Base-by-base conservation (phyloP, 2,797 vertebrate genomes). In the Protosalanx chinensis region DNA sequence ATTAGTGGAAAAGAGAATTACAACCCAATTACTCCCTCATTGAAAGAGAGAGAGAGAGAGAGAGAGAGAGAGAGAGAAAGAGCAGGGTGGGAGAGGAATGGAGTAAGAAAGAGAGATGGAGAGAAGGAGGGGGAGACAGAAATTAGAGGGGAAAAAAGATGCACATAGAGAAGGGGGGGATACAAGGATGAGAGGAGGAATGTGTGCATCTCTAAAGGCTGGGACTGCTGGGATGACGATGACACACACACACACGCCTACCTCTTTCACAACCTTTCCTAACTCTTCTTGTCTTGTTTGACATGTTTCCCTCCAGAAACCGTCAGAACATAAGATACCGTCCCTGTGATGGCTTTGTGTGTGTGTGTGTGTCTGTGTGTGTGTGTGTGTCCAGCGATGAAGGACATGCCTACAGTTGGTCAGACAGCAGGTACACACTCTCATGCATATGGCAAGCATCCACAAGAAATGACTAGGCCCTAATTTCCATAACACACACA, bases 141-240 rank as follows among this genome's bases (percentile, higher is more conserved):
- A n/a, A 72, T 27, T 27, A 27, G 23, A 27, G 23, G n/a, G 23
- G 23, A 41, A 51, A 41, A 12, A 10, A 41, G 37, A 41, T 41
- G 37, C 37, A 41, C 6, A 12, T 41, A 41, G 37, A 41, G 73
- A n/a, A 73, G 70, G 61, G 64, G 59, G 37, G 46, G 72, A 84
- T 78, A 81, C 60, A 30, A 27, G 56, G 6, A 73, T n/a, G 57
- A n/a, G n/a, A n/a, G 57, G 57, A n/a, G n/a, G 7, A n/a, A 58
- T n/a, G 23, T 41, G 8, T 10, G 8, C 37, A 41, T 41, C 37
- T 41, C 37, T 41, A 10, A 41, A 41, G 37, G 37, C 7, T 41
- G 37, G 12, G 37, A 41, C 7, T 41, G 37, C 37, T 41, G 51
- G 18, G 51, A 53, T 53, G 15, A 53, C 51, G 18, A 53, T 16